These are phyloP conservation scores for Acipenser transmontanus DNA, from an alignment of 2,797 vertebrate species.

Conservation along the genomic window DNA sequence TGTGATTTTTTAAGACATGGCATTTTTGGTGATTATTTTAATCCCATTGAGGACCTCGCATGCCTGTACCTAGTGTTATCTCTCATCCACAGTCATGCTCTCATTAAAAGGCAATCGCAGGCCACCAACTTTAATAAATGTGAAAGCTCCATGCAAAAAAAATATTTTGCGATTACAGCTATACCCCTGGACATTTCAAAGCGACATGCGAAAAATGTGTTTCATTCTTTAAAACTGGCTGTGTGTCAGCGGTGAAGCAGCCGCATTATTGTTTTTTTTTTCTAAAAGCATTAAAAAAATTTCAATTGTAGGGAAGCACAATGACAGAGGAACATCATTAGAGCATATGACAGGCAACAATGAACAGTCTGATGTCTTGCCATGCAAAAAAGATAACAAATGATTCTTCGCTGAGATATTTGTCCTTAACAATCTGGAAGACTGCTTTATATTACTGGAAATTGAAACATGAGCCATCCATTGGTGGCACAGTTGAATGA, in stretches of 20 bases:
- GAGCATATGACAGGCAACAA: background rate
- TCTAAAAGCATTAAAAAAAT: slow-evolving; percentile 38
- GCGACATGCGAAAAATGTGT: slow-evolving; percentile 36
- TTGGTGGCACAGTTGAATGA: background rate
- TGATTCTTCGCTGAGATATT: no score
- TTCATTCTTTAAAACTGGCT: slow-evolving; percentile 25
- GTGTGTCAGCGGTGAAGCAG: no score
- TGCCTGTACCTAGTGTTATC: slow-evolving; percentile 70
- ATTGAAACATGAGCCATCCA: background rate
- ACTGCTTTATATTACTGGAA: background rate
- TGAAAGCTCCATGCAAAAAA: slow-evolving; percentile 55
- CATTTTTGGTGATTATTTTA: slow-evolving; percentile 72
- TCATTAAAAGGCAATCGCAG: slow-evolving; percentile 90
- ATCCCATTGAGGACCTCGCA: slow-evolving; percentile 62
- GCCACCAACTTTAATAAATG: slow-evolving; percentile 81
- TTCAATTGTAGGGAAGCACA: slow-evolving; percentile 29
- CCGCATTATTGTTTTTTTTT: slow-evolving; percentile 30
- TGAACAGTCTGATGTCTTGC: no score
- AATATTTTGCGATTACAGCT: slow-evolving; percentile 65
- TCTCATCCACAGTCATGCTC: slow-evolving; percentile 65
- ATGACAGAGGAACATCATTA: slow-evolving; percentile 20
- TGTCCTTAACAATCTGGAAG: no score
- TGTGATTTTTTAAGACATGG: slow-evolving; percentile 52
- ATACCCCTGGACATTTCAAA: slow-evolving; percentile 42
- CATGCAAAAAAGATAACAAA: no score